Base-by-base conservation (phyloP, 2,888 invertebrate genomes). In the Podotricha telesiphe region DNA sequence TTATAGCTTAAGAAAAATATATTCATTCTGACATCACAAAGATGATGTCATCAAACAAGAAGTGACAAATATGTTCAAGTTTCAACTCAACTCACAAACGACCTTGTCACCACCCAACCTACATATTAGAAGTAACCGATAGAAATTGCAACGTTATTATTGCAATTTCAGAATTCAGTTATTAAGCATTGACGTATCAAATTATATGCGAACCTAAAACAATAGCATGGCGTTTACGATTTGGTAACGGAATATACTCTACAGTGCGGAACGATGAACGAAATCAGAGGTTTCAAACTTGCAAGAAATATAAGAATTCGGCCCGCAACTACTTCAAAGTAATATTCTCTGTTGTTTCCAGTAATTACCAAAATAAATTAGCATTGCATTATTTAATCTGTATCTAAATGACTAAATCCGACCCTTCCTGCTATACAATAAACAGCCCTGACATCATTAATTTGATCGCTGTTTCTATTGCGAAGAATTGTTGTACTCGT, bases 141-240 rank as follows among this genome's bases (percentile, higher is more conserved):
- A 56, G 13, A 17, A 65, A 55, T 64, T 42, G 22, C 40, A 64
- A 53, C 40, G 20, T 20, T 51, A 42, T 53, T 64, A 22, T 22
- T 22, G 40, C 42, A 69, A 66, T 34, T 47, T 19, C 37, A 50
- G 22, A 73, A 73, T 75, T 71, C 73, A 79, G 80, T 82, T 78
- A 79, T 76, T 76, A 73, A 71, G 70, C 73, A 73, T 75, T 74
- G 79, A 76, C 77, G 78, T 76, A 77, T 74, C 74, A 76, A 79
- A 73, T 80, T 79, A 71, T 71, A 82, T 79, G 77, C 77, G 76
- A 81, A 80, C 79, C 78, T 74, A 79, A 81, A 81, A 84, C 81
- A 84, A 79, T 84, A 74, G 77, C 75, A 71, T 76, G 74, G 75
- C 81, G 76, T 78, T 76, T 80, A 65, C 77, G 72, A 79, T 79